A percentile compares a stretch with the other conserved stretches of the same genome.
These are phyloP conservation scores for Nylanderia fulva DNA, from an alignment of 1,140 invertebrate genomes.

Conservation along the genomic window DNA sequence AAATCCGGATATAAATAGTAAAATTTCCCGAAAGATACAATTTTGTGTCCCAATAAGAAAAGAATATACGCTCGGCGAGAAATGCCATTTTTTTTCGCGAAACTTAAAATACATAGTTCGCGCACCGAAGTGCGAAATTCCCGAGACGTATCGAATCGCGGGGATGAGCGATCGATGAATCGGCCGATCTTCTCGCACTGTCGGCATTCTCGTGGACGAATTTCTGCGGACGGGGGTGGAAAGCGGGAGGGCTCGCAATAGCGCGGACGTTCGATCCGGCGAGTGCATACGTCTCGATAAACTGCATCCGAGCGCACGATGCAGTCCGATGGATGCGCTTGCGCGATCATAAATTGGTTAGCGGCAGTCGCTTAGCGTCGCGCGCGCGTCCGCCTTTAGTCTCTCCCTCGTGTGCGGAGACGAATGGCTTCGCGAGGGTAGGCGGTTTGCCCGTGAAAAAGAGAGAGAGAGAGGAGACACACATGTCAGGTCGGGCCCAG, in stretches of 20 bases:
- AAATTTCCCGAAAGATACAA: too few relatives aligned
- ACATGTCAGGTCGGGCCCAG: slow-evolving; percentile 72
- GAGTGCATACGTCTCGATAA: slow-evolving; percentile 60
- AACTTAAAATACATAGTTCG: background rate
- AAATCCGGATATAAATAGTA: too few relatives aligned
- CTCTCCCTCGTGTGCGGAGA: slow-evolving; percentile 72
- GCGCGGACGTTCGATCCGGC: slow-evolving; percentile 41
- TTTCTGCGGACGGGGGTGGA: slow-evolving; percentile 32
- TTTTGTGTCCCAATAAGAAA: too few relatives aligned
- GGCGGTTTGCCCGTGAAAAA: slow-evolving; percentile 41
- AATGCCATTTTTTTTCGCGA: background rate
- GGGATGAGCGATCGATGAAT: slow-evolving; percentile 25
- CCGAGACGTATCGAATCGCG: slow-evolving; percentile 31
- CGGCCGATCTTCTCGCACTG: slow-evolving; percentile 41
- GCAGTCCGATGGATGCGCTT: slow-evolving; percentile 55
- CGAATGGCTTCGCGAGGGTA: slow-evolving; percentile 69
- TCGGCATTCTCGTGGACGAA: slow-evolving; percentile 45
- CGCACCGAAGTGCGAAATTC: slow-evolving; percentile 8
- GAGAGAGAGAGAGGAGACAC: slow-evolving; percentile 45
- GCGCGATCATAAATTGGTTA: slow-evolving; percentile 77
- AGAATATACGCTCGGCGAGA: background rate
- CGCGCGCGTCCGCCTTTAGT: slow-evolving; percentile 71
- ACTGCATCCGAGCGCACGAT: slow-evolving; percentile 70
- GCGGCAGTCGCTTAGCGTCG: slow-evolving; percentile 72
- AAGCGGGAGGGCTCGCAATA: background rate